A percentile compares a stretch with the other conserved stretches of the same genome.
phyloP scores from a whole-genome alignment of 2,888 invertebrate genomes.

The Limnephilus marmoratus region DNA sequence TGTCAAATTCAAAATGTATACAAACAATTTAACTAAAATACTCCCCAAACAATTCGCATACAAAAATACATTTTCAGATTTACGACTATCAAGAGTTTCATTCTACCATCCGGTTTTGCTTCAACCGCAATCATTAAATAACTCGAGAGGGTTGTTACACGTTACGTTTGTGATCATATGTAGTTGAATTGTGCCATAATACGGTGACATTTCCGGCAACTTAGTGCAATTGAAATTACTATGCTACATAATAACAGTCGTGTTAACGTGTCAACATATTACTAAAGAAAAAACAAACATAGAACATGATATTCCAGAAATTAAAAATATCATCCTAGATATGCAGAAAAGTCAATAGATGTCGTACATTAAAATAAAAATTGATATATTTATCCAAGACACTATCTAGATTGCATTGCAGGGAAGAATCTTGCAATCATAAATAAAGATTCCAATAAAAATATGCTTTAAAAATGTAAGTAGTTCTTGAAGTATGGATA shows the following conservation, averaged over 20 bases:
- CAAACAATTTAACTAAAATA: background rate
- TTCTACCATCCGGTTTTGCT: background rate
- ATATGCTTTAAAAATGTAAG: too few species aligned
- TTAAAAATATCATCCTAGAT: too few species aligned
- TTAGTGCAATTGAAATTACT: background rate
- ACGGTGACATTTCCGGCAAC: background rate
- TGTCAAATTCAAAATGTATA: constrained; percentile 2
- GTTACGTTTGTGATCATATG: background rate
- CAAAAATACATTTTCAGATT: background rate
- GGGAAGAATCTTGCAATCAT: too few species aligned
- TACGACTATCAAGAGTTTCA: background rate
- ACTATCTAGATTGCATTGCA: too few species aligned
- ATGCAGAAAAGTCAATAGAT: too few species aligned
- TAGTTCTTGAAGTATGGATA: too few species aligned
- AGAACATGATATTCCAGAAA: too few species aligned
- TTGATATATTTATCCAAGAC: too few species aligned
- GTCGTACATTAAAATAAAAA: too few species aligned
- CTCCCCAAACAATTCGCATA: background rate
- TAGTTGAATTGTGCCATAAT: background rate
- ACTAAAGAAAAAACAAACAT: too few species aligned
- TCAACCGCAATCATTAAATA: background rate
- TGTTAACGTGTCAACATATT: background rate
- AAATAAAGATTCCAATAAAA: too few species aligned
- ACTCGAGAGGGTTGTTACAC: background rate
- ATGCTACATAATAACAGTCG: background rate